phyloP scores from a whole-genome alignment of 1,140 invertebrate genomes.

The Cydia pomonella region DNA sequence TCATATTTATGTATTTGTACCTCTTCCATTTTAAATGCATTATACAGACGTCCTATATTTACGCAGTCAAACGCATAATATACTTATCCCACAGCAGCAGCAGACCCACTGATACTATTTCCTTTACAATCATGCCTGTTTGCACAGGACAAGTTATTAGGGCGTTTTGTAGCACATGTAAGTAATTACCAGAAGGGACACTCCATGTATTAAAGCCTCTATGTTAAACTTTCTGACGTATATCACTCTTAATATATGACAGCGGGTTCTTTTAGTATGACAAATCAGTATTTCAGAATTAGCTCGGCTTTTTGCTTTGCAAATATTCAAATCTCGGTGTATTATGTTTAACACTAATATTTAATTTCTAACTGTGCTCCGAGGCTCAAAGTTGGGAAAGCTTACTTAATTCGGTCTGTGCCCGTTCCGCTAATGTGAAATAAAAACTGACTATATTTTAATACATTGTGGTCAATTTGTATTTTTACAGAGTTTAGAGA shows the following conservation, averaged over 20 bases:
- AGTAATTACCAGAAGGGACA: constrained; percentile 32
- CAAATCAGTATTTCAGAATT: neutral
- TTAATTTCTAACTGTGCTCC: neutral
- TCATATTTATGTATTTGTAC: too few relatives aligned
- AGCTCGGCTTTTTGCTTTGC: neutral
- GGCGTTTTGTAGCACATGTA: constrained; percentile 32
- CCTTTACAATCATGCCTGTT: neutral
- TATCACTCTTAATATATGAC: constrained; percentile 11
- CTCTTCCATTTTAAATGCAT: too few relatives aligned
- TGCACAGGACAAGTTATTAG: constrained; percentile 30
- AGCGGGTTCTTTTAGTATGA: neutral
- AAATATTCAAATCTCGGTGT: neutral
- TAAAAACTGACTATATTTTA: too few relatives aligned
- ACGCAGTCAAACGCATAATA: too few relatives aligned
- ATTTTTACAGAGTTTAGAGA: too few relatives aligned
- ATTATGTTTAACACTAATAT: neutral
- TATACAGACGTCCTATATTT: too few relatives aligned
- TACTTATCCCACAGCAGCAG: neutral
- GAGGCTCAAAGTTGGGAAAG: neutral
- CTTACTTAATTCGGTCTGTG: neutral
- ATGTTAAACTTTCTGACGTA: constrained; percentile 28
- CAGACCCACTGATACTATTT: neutral
- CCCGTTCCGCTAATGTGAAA: too few relatives aligned
- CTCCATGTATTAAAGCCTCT: constrained; percentile 22
- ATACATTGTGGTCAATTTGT: too few relatives aligned